Evolutionary conservation across 2,113 vertebrate genomes (phyloP).

Genomic region (Hippocampus comes): DNA sequence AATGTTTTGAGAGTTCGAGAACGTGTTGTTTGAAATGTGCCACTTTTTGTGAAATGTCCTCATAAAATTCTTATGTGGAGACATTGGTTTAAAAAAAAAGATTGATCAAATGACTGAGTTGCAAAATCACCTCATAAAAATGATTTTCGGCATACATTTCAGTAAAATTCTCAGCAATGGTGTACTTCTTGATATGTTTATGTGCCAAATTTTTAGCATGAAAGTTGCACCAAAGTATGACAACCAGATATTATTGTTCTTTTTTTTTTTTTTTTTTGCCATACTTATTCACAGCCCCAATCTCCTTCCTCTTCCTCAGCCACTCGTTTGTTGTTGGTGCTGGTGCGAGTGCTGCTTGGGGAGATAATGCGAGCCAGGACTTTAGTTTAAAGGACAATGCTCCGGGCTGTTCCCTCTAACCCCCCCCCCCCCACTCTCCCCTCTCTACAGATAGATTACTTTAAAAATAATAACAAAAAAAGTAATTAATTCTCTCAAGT

Average conservation of each 20-base stretch:
- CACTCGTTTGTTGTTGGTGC: conserved; percentile 68
- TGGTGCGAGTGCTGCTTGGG: conserved; percentile 67
- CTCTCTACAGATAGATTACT: conserved; percentile 75
- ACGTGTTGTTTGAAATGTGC: too few species aligned
- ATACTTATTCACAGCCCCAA: conserved; percentile 19
- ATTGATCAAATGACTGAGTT: too few species aligned
- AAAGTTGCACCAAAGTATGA: neutral
- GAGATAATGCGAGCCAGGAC: conserved; percentile 77
- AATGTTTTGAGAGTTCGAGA: too few species aligned
- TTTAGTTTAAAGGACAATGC: conserved; percentile 77
- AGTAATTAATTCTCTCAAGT: conserved; percentile 98
- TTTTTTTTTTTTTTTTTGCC: conserved; percentile 1
- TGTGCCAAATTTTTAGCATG: neutral
- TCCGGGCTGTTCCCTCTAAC: conserved; percentile 63
- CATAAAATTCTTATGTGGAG: too few species aligned
- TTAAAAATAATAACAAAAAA: conserved; percentile 86
- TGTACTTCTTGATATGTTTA: neutral
- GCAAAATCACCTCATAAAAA: too few species aligned
- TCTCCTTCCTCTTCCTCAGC: conserved; percentile 34
- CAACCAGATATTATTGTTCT: too few species aligned
- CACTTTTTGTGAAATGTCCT: too few species aligned
- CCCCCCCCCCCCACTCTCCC: conserved; percentile 19
- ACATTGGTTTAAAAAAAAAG: too few species aligned
- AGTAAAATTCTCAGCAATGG: neutral
- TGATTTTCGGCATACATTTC: neutral